Evolutionary conservation across 35 echinoderm and acorn worm species (phyloP).

Genomic region (Ophioderma brevispina): DNA sequence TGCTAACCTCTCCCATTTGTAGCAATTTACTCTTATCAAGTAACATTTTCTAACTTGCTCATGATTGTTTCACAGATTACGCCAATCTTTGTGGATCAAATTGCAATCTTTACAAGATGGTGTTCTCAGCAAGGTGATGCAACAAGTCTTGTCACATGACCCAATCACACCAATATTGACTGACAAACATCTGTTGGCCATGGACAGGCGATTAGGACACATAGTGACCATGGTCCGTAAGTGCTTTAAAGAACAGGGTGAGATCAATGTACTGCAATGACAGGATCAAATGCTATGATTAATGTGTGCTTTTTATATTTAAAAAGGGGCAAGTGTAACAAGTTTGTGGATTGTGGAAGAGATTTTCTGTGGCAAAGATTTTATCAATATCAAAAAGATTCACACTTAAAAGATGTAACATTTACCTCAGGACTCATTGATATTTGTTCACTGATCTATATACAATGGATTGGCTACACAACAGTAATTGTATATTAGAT

Average conservation of each 20-base stretch:
- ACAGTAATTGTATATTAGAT: no score
- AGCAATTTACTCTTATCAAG: background rate
- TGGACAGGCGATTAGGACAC: conserved; percentile 73
- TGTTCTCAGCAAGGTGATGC: conserved; percentile 75
- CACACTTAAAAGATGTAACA: no score
- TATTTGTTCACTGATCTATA: no score
- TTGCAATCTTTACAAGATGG: conserved; percentile 67
- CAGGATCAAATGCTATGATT: no score
- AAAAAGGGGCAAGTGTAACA: no score
- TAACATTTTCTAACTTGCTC: background rate
- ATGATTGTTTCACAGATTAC: conserved; percentile 45
- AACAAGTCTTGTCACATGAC: conserved; percentile 85
- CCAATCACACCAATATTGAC: conserved; percentile 77
- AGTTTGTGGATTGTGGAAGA: no score
- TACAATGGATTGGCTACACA: no score
- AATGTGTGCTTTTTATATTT: no score
- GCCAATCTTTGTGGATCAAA: conserved; percentile 65
- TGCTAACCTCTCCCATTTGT: no score
- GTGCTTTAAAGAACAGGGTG: conserved; percentile 67
- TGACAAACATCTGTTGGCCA: conserved; percentile 72
- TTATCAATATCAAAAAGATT: no score
- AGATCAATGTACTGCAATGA: conserved; percentile 33
- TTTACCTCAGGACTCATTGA: no score
- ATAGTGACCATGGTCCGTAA: conserved; percentile 48
- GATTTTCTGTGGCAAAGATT: no score